A percentile compares a stretch with the other conserved stretches of the same genome.
phyloP scores from a whole-genome alignment of 2,888 invertebrate species.

The Eupithecia subfuscata region DNA sequence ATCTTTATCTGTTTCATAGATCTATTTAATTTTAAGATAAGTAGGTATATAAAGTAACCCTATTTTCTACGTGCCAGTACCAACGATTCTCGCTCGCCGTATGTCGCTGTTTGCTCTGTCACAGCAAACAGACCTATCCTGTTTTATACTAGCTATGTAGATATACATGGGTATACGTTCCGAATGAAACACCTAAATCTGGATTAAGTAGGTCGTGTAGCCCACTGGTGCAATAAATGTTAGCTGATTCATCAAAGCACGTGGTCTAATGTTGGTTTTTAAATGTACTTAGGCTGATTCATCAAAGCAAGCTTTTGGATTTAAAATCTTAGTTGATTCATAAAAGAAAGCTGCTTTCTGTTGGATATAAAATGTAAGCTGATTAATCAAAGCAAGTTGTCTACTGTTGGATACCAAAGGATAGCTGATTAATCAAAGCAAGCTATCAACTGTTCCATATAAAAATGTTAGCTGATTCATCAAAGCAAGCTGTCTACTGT shows the following conservation, averaged over 20 bases:
- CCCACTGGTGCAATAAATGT: background rate
- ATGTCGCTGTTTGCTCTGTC: slow-evolving; percentile 46
- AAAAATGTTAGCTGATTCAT: background rate
- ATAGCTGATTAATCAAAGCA: background rate
- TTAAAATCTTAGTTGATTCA: background rate
- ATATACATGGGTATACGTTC: slow-evolving; percentile 13
- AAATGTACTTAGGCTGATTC: background rate
- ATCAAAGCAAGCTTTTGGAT: background rate
- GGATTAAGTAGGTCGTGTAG: slow-evolving; percentile 4
- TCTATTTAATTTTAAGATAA: background rate
- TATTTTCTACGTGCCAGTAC: slow-evolving; percentile 29
- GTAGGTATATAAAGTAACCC: background rate
- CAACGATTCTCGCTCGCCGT: slow-evolving; percentile 42
- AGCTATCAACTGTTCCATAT: background rate
- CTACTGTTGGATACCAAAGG: background rate
- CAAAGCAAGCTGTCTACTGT: too few relatives aligned
- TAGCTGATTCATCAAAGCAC: slow-evolving; percentile 1
- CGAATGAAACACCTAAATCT: slow-evolving; percentile 7
- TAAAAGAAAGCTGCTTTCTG: background rate
- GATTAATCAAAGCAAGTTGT: background rate
- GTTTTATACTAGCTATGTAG: slow-evolving; percentile 20
- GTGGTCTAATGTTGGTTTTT: background rate
- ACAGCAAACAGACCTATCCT: slow-evolving; percentile 37
- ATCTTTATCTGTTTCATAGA: background rate
- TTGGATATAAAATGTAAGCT: too few relatives aligned